Conservation (phyloP, 2,888 invertebrate genomes). For the Caenorhabditis drosophilae region DNA sequence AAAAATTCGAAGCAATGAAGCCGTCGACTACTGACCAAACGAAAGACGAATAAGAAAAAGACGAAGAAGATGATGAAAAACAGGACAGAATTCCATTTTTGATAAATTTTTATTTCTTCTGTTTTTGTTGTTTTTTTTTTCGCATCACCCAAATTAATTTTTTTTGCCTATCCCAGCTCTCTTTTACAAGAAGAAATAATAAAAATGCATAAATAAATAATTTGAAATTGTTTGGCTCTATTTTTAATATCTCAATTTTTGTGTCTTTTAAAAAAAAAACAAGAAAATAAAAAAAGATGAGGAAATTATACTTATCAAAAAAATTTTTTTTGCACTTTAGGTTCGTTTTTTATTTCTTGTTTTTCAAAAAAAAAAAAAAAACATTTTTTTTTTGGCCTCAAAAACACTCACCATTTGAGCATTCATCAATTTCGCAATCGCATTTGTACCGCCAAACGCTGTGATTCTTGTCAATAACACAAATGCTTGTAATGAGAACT, state of each 20-base stretch:
- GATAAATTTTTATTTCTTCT: neutral
- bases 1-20: constrained; percentile 34
- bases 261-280: neutral
- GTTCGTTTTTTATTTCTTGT: too few species aligned
- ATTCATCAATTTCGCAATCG: constrained; percentile 53
- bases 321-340: too few species aligned
- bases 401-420: constrained; percentile 48
- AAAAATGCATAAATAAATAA: constrained; percentile 3
- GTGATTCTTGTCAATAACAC: constrained; percentile 34
- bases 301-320: too few species aligned
- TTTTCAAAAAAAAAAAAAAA: too few species aligned
- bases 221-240: constrained; percentile 2
- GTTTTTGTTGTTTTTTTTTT: too few species aligned
- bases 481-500: constrained; percentile 30
- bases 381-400: too few species aligned
- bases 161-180: too few species aligned
- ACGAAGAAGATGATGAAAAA: too few species aligned
- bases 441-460: constrained; percentile 32
- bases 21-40: constrained; percentile 20
- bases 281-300: too few species aligned
- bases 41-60: neutral
- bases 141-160: neutral
- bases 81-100: too few species aligned
- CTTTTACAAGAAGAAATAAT: too few species aligned
- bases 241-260: neutral